Base-by-base conservation (phyloP, 2,797 vertebrate species). In the Spinus pinus region DNA sequence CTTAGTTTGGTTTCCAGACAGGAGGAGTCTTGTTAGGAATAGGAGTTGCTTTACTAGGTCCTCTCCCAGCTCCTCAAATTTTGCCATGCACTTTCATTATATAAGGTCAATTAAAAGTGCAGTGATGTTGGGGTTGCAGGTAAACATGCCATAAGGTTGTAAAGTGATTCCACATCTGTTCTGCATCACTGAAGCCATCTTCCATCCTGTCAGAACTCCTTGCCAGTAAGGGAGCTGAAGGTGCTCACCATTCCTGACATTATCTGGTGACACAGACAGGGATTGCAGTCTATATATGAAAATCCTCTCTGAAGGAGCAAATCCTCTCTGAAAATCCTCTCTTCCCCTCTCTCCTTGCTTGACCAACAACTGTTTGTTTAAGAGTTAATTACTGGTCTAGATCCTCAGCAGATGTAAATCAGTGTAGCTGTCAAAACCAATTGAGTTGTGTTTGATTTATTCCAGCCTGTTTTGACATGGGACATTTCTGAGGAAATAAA, bases 391-490 rank as follows among this genome's bases (percentile, higher is more conserved):
- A 54, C 69, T 93, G 74, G 41, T 93, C 27, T 87, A 49, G 56
- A 54, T 87, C 71, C 78, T 95, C 75, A 89, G 54, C 25, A 82
- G 47, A 35, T 73, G 35, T 72, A 58, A 70, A 53, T 78, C 78
- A 81, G 39, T 53, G 28, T 73, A 81, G 51, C 30, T 57, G 28
- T 85, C 54, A 47, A 80, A 74, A 31, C 49, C 49, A 31, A 2
- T 47, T 77, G 71, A 90, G 50, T 67, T 79, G 64, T 69, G 35
- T 60, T 66, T 83, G 73, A 69, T 87, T 88, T 87, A 78, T 62
- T 89, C 39, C 58, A 90, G 41, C 54, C 51, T 82, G 15, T 85
- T 95, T 95, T 93, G 72, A 85, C 28, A 15, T 35, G n/a, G 31
- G 30, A 9, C 60, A 62, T 87, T 79, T 33, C 78, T 67, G 50